Percentiles rank a stretch among this genome's conserved stretches.
Evolutionary conservation across 1,140 invertebrate genomes (phyloP).

Genomic region (Mizuhopecten yessoensis): DNA sequence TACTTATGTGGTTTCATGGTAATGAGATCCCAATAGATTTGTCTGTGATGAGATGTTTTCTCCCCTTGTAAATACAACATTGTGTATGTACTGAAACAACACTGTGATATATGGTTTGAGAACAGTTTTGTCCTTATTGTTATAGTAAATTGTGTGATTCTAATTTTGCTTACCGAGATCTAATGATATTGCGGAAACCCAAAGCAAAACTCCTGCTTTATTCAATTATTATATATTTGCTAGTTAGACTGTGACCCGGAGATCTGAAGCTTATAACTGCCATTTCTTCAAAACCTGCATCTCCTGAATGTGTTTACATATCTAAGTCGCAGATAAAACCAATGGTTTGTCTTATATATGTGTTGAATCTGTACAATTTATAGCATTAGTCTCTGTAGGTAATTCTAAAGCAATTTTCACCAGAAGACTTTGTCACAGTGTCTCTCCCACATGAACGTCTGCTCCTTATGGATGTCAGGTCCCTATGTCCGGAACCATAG

Average conservation of each 20-base stretch:
- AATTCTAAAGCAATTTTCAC: not conserved
- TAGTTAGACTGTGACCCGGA: not conserved
- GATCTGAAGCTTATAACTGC: not conserved
- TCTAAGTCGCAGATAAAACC: not conserved
- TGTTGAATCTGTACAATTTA: not conserved
- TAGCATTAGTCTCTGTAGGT: not conserved
- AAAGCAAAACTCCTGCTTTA: no score
- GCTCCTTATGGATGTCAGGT: no score
- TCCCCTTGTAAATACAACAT: not conserved
- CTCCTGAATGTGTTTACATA: not conserved
- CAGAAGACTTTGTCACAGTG: not conserved
- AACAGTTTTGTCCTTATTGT: not conserved
- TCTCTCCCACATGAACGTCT: no score
- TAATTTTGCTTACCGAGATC: not conserved
- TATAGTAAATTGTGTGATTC: not conserved
- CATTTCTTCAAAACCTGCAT: not conserved
- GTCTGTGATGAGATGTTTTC: not conserved
- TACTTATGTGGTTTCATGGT: not conserved
- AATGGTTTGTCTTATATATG: not conserved
- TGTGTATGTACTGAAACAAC: not conserved
- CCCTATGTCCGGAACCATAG: no score
- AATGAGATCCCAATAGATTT: not conserved
- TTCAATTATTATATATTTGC: not conserved
- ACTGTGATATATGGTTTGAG: not conserved
- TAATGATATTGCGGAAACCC: no score